Base-by-base conservation (phyloP, 2,113 vertebrate genomes). In the Pseudorectes ferrugineus region DNA sequence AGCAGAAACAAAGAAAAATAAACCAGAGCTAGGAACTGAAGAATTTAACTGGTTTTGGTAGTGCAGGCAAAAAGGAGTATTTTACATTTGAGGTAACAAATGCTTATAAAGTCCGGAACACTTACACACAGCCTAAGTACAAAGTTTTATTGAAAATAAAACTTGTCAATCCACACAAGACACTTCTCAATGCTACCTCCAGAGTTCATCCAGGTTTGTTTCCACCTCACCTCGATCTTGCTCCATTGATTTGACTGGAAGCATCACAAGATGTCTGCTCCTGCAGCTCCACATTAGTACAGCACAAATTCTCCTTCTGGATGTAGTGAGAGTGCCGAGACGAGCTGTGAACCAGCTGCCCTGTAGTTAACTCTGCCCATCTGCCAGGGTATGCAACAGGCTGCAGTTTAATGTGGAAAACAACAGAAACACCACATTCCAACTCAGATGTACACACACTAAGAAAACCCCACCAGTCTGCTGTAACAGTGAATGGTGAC, bases 271-370 rank as follows among this genome's bases (percentile, higher is more conserved):
- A 36, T 4, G 5, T 25, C 25, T 42, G 48, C 25, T 55, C 35
- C 19, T 18, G n/a, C 35, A 73, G 49, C 17, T 40, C 63, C 6
- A 14, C 23, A 7, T 40, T 2, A 7, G 20, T 26, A 54, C 28
- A 48, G n/a, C 8, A 25, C 14, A 29, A 19, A 28, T 62, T n/a
- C 33, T 93, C 55, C 29, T 21, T 31, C 40, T 18, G 54, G 21
- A 24, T 10, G 2, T 6, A 8, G 35, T 5, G 33, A 14, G 58
- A 35, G 31, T 9, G 52, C n/a, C 0, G 0, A 43, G 66, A 35
- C 35, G 28, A 49, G 35, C 42, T 2, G 42, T 7, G 5, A 8
- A 6, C 4, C 59, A 12, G 28, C 83, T 46, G 42, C 52, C 40
- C 59, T 36, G 16, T 5, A 43, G 12, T 9, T 48, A 36, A 11